Conservation (phyloP, 2,888 invertebrate genomes). For the Allacma fusca region DNA sequence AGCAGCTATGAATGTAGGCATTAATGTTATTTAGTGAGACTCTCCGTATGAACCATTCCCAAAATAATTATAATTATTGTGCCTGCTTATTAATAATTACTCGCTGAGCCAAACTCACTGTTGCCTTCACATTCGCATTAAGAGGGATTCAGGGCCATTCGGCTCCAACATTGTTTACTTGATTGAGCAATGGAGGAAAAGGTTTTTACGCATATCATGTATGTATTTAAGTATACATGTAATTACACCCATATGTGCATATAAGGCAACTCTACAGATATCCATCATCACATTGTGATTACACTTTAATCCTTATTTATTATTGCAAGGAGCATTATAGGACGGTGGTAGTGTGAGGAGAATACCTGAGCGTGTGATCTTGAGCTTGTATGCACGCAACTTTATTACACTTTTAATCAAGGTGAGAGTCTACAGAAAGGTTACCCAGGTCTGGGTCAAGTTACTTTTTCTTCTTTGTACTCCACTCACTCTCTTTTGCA, state of each 20-base stretch:
- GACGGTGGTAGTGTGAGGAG: not conserved
- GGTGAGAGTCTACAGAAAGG: constrained; percentile 33
- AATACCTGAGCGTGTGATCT: constrained; percentile 9
- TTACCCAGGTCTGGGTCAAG: constrained; percentile 42
- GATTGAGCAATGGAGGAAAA: constrained; percentile 5
- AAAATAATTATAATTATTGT: too few species aligned
- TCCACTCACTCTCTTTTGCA: not conserved
- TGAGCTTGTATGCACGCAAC: constrained; percentile 26
- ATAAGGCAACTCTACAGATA: not conserved
- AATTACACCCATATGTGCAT: not conserved
- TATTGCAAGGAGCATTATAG: too few species aligned
- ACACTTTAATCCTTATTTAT: not conserved
- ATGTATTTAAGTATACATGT: not conserved
- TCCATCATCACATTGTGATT: not conserved
- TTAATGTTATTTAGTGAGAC: too few species aligned
- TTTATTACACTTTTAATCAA: constrained; percentile 38
- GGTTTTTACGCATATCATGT: not conserved
- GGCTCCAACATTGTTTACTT: not conserved
- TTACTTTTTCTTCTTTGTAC: constrained; percentile 13
- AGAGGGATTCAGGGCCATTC: not conserved
- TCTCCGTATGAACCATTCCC: too few species aligned
- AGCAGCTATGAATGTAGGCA: too few species aligned
- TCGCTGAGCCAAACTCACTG: constrained; percentile 1
- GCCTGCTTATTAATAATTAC: not conserved
- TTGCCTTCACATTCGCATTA: constrained; percentile 41